Base-by-base conservation (phyloP, 2,797 vertebrate species). In the Perodicticus potto region DNA sequence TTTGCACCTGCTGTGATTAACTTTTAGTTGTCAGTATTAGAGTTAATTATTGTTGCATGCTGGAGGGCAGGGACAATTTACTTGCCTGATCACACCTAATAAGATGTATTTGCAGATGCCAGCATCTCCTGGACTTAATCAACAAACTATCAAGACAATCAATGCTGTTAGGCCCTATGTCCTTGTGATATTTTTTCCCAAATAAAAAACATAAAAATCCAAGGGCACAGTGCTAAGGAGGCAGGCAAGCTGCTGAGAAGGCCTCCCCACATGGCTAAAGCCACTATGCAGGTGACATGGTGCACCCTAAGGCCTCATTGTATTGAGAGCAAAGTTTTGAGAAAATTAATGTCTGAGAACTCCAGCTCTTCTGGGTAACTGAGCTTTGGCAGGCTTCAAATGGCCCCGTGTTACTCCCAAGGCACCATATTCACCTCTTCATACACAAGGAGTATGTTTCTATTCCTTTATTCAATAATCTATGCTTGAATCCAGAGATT, bases 1-100 rank as follows among this genome's bases (percentile, higher is more conserved):
- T 97, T 95, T 93, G 89, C 73, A 83, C 95, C 89, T 96, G 94
- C 86, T 98, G 96, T 97, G 97, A 98, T 98, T 98, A 98, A 98
- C 83, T 98, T 97, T 96, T 89, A 40, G 63, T 49, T 98, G 97
- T 97, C 98, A 74, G 93, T 97, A 67, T 97, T 97, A 96, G 77
- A 96, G 86, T 91, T 97, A 98, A 98, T 98, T 98, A 96, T 91
- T 97, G 91, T 34, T 95, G 85, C 84, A 77, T 94, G 89, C 90
- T 97, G 81, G 92, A 98, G 92, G 96, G 96, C 96, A 98, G 95
- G 77, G 83, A 96, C 88, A 98, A 97, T 98, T 98, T 97, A 93
- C 92, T 97, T 98, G 92, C 93, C 95, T 91, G 94, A 97, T 98
- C 96, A 97, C 69, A 98, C 84, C 73, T 95, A 96, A 96, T 90